Percentiles rank a stretch among this genome's conserved stretches.
Conservation (phyloP, 2,113 vertebrate species). For the Corythornis madagascariensis region DNA sequence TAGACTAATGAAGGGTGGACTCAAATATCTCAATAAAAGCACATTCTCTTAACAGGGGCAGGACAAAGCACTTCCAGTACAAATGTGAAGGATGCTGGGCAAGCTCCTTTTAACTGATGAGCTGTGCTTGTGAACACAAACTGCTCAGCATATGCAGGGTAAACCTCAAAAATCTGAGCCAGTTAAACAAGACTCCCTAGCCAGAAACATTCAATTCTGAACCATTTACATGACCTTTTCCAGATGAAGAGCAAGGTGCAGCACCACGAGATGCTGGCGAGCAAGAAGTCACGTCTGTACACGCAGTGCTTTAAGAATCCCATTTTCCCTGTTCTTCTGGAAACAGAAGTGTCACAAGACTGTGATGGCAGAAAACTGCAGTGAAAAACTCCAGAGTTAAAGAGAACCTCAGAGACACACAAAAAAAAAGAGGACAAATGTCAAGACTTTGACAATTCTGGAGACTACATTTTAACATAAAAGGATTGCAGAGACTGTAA, state of each 20-base stretch:
- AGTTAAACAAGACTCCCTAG: slow-evolving; percentile 19
- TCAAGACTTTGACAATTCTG: neutral
- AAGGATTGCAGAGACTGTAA: neutral
- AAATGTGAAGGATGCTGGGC: neutral
- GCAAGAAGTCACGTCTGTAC: neutral
- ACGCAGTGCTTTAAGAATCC: neutral
- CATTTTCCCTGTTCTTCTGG: neutral
- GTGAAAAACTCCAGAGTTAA: neutral
- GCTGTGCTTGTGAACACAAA: neutral
- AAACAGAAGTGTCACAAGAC: neutral
- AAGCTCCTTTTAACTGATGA: neutral
- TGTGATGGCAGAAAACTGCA: neutral
- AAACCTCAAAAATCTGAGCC: slow-evolving; percentile 30
- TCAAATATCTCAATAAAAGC: neutral
- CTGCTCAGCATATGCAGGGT: neutral
- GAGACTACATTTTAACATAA: neutral
- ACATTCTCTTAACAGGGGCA: neutral
- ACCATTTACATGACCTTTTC: neutral
- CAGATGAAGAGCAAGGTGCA: neutral
- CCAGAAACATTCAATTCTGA: slow-evolving; percentile 1
- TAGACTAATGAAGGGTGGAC: neutral
- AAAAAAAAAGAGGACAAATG: neutral
- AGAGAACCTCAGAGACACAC: neutral
- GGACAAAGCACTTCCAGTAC: neutral
- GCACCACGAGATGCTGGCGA: neutral